Evolutionary conservation across 1,140 invertebrate genomes (phyloP).

Genomic region (Lithobius niger): DNA sequence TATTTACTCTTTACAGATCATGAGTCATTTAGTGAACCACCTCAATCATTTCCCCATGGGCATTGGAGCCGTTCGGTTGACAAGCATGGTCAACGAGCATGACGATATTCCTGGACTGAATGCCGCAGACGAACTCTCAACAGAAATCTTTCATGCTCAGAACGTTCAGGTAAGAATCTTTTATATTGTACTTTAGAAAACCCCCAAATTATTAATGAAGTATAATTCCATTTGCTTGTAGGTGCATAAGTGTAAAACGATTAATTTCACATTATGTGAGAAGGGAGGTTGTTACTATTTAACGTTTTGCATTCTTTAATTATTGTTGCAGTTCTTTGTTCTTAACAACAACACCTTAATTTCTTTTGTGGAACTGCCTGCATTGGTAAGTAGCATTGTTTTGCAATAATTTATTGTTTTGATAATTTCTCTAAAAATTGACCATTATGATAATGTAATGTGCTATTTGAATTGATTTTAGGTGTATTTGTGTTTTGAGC

Average conservation of each 20-base stretch:
- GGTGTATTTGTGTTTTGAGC: too few relatives aligned
- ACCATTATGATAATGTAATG: too few relatives aligned
- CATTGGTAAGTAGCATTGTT: conserved; percentile 36
- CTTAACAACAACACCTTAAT: conserved; percentile 63
- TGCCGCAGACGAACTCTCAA: conserved; percentile 52
- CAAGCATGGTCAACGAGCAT: conserved; percentile 77
- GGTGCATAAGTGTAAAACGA: too few relatives aligned
- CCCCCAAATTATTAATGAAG: too few relatives aligned
- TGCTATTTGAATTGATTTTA: too few relatives aligned
- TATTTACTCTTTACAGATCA: conserved; percentile 31
- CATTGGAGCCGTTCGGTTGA: conserved; percentile 65
- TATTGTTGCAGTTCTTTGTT: conserved; percentile 62
- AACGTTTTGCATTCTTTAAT: too few relatives aligned
- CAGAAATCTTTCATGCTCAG: conserved; percentile 67
- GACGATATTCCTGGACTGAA: conserved; percentile 70
- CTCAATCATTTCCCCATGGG: conserved; percentile 79
- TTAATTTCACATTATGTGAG: too few relatives aligned
- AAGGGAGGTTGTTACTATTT: too few relatives aligned
- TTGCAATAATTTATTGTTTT: not conserved
- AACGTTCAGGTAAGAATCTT: conserved; percentile 52
- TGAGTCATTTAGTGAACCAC: conserved; percentile 71
- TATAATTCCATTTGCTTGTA: too few relatives aligned
- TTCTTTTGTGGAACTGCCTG: conserved; percentile 83
- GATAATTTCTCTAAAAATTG: conserved; percentile 7
- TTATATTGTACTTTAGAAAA: too few relatives aligned